Base-by-base conservation (phyloP, 2,888 invertebrate genomes). In the Andrena bucephala region DNA sequence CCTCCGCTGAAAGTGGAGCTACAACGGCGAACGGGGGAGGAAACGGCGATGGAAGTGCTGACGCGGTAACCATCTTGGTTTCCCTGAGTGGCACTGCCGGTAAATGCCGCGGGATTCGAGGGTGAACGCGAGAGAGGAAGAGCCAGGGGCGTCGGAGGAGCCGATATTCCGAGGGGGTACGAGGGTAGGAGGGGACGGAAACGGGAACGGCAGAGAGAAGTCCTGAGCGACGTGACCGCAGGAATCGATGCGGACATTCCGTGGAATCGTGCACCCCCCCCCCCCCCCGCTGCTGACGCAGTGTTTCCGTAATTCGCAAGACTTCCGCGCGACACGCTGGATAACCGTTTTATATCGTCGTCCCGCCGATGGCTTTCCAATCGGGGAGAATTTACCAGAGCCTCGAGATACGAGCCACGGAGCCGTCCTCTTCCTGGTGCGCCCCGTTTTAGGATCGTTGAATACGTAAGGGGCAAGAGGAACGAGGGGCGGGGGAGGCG, bases 41-140 rank as follows among this genome's bases (percentile, higher is more conserved):
- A 83, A 87, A 87, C 87, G 87, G 76, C 73, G 57, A 76, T 65
- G 71, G 75, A 88, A 91, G 84, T 90, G 91, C 91, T 91, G 91
- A 91, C 90, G 87, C 80, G 85, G 86, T 87, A 88, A 88, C 89
- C 86, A 89, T 90, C 87, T 86, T 83, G 84, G 89, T 90, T 89
- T 89, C 80, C 86, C 85, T 86, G 87, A 91, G 89, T 89, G 90
- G 85, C 83, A 85, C 86, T 83, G 85, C 78, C 85, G 89, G 85
- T 88, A 87, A 90, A 89, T 90, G 87, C 87, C 78, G 77, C 80
- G 77, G 76, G 77, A 85, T 72, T 78, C 81, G 74, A 72, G 81
- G 87, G 89, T 85, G 88, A 75, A 80, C 36, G 76, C 63, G 69
- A 36, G 69, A 67, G 77, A 66, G 72, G 66, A 74, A 65, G 59